Base-by-base conservation (phyloP, 2,888 invertebrate genomes). In the Eupsilia transversa region DNA sequence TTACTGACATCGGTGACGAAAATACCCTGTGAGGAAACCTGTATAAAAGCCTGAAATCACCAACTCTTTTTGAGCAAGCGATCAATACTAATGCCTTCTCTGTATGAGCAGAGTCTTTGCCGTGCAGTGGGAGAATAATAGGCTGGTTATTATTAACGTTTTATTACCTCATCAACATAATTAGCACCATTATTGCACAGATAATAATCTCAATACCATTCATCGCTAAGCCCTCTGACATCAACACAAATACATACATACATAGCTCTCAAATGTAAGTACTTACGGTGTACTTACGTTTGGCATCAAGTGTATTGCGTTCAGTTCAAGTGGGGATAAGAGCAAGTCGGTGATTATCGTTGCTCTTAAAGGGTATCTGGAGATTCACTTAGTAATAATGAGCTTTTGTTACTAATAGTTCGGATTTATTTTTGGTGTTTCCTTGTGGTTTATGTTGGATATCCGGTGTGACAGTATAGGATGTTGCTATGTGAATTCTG, bases 361-460 rank as follows among this genome's bases (percentile, higher is more conserved):
- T 79, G 85, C 79, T 59, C 83, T 82, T 82, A 82, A 82, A 85
- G 72, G 71, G 82, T 85, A 79, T 77, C 87, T 84, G 46, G 69
- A 79, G 74, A 79, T 82, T 75, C 76, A 80, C 83, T 88, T 72
- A 82, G 68, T 68, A 56, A 79, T 84, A 85, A 85, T 83, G 79
- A 79, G 83, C 82, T 84, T 86, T 83, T 84, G 83, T 85, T 82
- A 63, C 67, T 77, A 81, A 82, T 68, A 78, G 67, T 70, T 12
- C 27, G 67, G 69, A 69, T 84, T 77, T 75, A 63, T 75, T 77
- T 74, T 49, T 56, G 61, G 54, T 66, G 46, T 68, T 76, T 69
- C 68, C 56, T 61, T 33, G 64, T 3, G 43, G 41, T 27, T 27
- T 41, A 12, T 27, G 20, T 61, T 61, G n/a, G n/a, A 17, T 60